A percentile compares a stretch with the other conserved stretches of the same genome.
phyloP scores from a whole-genome alignment of 2,797 vertebrate genomes.

The Sebastes elongatus region DNA sequence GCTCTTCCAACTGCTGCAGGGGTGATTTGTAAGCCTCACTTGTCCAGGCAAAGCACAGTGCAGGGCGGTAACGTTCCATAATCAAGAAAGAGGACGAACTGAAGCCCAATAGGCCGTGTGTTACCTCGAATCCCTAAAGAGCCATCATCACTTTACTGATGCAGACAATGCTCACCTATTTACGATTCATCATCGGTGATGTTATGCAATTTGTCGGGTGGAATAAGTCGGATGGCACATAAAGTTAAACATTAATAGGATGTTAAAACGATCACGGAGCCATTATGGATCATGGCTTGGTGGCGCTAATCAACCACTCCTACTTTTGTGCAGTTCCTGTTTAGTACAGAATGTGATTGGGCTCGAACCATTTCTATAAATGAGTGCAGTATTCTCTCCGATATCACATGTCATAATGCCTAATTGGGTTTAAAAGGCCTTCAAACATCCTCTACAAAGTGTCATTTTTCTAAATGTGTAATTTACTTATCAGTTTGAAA shows the following conservation, averaged over 20 bases:
- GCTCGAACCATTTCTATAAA: background rate
- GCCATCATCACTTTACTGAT: conserved; percentile 35
- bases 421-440: conserved; percentile 54
- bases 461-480: conserved; percentile 44
- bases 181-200: conserved; percentile 57
- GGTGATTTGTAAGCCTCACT: conserved; percentile 80
- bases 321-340: conserved; percentile 2
- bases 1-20: conserved; percentile 72
- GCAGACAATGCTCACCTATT: conserved; percentile 50
- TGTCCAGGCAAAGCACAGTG: conserved; percentile 72
- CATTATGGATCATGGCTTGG: conserved; percentile 25
- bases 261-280: conserved; percentile 36
- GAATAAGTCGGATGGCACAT: conserved; percentile 34
- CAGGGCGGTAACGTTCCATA: conserved; percentile 70
- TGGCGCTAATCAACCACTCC: conserved; percentile 21
- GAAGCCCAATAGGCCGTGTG: conserved; percentile 54
- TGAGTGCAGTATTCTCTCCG: conserved; percentile 10
- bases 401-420: conserved; percentile 23
- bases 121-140: conserved; percentile 49
- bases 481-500: conserved; percentile 52
- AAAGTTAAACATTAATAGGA: conserved; percentile 48
- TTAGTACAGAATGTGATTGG: conserved; percentile 5
- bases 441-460: conserved; percentile 25
- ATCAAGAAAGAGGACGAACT: conserved; percentile 65
- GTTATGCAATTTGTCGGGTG: conserved; percentile 46